Evolutionary conservation across 2,888 invertebrate genomes (phyloP), one percentile per base, ranked within the genome.

Genomic region (Eremobia ochroleuca): DNA sequence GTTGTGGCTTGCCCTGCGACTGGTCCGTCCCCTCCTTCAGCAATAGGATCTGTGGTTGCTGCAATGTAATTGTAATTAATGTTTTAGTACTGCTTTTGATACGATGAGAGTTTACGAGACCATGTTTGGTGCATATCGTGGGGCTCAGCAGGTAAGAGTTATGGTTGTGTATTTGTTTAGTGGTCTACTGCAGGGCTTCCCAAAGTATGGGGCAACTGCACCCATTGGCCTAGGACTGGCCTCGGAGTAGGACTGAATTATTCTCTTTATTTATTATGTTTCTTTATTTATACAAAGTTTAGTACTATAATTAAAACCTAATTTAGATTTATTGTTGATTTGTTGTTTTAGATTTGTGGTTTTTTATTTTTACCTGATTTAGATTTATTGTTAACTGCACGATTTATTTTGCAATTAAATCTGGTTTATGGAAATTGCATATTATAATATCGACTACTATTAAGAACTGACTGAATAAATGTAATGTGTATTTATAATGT

Each of bases 31-130:
- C 99, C 96, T 99, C 99, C 97, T 99, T 99, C 92, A 99, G 97
- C 82, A 99, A 97, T 91, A 99, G 97, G 90, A 99, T 99, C 97
- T 99, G 99, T 88, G 99, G 99, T 98, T 99, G 99, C 99, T 99
- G 95, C 1, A 81, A 81, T 0, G 0, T n/a, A 55, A 79, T 0
- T 0, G 5, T 11, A 9, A 15, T 11, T 4, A 25, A 3, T 28
- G 0, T 37, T 49, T 31, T 31, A 31, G 59, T 9, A 31, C 18
- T 31, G 59, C 8, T 31, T 31, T 31, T 0, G 1, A 18, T 28
- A 18, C 0, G 18, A 59, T 9, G 59, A 31, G 31, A 28, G 58
- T n/a, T 1, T 58, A 15, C 18, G 15, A 28, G 58, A 15, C 28
- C 18, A 31, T 31, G 13, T 49, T 49, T 49, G 49, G 18, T 21